Evolutionary conservation across 2,113 vertebrate species (phyloP), one percentile per base, ranked within the genome.

Genomic region (Prionailurus viverrinus): DNA sequence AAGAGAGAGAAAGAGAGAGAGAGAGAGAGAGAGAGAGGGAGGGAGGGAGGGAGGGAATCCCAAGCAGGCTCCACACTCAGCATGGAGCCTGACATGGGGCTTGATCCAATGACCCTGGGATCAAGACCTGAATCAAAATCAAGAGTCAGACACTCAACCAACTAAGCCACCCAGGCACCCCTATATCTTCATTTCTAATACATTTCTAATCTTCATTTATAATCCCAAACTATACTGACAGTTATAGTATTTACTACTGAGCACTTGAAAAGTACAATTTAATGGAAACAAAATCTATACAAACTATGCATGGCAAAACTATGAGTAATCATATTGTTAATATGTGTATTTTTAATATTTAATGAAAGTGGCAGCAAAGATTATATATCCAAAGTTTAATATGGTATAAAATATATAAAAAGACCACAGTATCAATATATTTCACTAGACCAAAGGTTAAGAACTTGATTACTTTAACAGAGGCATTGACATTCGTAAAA

Each of bases 1-100:
- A 4, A 39, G 53, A 55, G 5, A 1, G 15, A 55, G 16, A 41
- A 1, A 41, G 41, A 41, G 6, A 7, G 41, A 13, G 12, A 10
- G 2, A 16, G 14, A 1, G 12, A 4, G 51, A 16, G 51, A 0
- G 13, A 55, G 53, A 0, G 1, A 6, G 53, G 1, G 15, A 55
- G 16, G 18, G 5, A 55, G 55, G 19, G 18, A 5, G 1, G 19
- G 55, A 18, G 55, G 55, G 18, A 58, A 58, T 58, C 55, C 55
- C 18, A 58, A 58, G 55, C 16, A 58, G 6, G 55, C 55, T 58
- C 18, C 55, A 58, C 18, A 14, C 55, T 58, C 55, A 58, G 1
- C 55, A 58, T 58, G 55, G 14, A 58, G 55, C 18, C 55, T 16
- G 55, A 58, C 6, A 19, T 58, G 55, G 55, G 16, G 18, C 55